Evolutionary conservation across 1,140 invertebrate genomes (phyloP).

Genomic region (Drosophila setifemur): DNA sequence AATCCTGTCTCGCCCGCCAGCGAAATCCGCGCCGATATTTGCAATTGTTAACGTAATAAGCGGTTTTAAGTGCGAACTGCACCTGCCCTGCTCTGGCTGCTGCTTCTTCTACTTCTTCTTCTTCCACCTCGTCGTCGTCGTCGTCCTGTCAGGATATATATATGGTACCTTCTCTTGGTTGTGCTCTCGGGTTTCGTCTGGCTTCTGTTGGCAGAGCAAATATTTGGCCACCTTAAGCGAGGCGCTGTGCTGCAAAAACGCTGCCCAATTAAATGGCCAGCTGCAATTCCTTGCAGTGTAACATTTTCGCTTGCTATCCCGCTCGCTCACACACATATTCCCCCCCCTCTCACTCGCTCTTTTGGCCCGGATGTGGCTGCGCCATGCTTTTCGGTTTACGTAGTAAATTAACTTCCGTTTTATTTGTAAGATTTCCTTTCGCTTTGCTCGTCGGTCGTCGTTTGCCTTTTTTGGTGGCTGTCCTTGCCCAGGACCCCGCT

Average conservation of each 20-base stretch:
- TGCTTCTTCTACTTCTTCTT: not conserved
- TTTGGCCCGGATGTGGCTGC: constrained; percentile 70
- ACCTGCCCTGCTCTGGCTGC: constrained; percentile 35
- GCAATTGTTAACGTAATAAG: constrained; percentile 80
- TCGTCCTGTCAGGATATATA: not conserved
- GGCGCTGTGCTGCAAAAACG: constrained; percentile 52
- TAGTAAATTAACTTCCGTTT: constrained; percentile 82
- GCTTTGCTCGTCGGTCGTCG: constrained; percentile 68
- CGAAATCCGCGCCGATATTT: constrained; percentile 67
- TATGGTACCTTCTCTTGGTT: not conserved
- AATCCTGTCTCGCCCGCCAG: constrained; percentile 59
- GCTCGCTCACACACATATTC: not conserved
- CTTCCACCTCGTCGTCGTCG: not conserved
- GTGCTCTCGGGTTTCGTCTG: constrained; percentile 5
- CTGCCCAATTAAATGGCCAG: constrained; percentile 74
- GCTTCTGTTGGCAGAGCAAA: constrained; percentile 66
- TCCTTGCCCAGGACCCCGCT: constrained; percentile 16
- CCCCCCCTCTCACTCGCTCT: not conserved
- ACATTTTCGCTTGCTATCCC: constrained; percentile 24
- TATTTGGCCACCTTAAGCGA: constrained; percentile 74
- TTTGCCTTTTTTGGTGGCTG: constrained; percentile 49
- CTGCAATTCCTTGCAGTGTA: constrained; percentile 60
- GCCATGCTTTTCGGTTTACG: constrained; percentile 80
- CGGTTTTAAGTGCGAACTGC: constrained; percentile 69
- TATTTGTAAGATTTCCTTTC: constrained; percentile 81